Evolutionary conservation across 92 coral and sea anemone genomes (phyloP).

Genomic region (Diadumene lineata): DNA sequence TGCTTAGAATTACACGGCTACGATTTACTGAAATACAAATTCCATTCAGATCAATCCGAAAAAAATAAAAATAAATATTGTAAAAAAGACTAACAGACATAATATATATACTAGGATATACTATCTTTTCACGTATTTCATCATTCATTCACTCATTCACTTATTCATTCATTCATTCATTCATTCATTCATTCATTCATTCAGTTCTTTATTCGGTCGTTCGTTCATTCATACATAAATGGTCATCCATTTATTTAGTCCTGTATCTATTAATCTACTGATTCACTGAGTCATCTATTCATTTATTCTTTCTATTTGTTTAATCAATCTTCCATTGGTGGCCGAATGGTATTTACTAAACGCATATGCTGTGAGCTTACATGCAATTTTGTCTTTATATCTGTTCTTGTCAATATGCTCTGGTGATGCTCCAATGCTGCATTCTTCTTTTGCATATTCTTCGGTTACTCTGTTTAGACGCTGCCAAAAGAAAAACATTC

Average conservation of each 20-base stretch:
- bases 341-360: neutral
- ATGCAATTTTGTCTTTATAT: conserved; percentile 18
- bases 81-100: too few species aligned
- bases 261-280: too few species aligned
- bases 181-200: too few species aligned
- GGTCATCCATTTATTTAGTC: too few species aligned
- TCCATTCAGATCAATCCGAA: too few species aligned
- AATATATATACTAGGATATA: too few species aligned
- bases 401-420: conserved; percentile 35
- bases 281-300: neutral
- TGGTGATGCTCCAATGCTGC: conserved; percentile 6
- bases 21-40: conserved; percentile 35
- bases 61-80: too few species aligned
- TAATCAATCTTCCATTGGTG: neutral
- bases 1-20: conserved; percentile 37
- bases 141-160: too few species aligned
- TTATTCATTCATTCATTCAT: too few species aligned
- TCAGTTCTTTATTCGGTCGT: too few species aligned
- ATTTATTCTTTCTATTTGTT: neutral
- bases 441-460: conserved; percentile 25
- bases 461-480: conserved; percentile 25
- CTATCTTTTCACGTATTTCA: too few species aligned
- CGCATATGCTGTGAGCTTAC: conserved; percentile 18
- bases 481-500: conserved; percentile 1
- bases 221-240: too few species aligned